Evolutionary conservation across 1,140 invertebrate species (phyloP).

Genomic region (Aphaenogaster ashmeadi): DNA sequence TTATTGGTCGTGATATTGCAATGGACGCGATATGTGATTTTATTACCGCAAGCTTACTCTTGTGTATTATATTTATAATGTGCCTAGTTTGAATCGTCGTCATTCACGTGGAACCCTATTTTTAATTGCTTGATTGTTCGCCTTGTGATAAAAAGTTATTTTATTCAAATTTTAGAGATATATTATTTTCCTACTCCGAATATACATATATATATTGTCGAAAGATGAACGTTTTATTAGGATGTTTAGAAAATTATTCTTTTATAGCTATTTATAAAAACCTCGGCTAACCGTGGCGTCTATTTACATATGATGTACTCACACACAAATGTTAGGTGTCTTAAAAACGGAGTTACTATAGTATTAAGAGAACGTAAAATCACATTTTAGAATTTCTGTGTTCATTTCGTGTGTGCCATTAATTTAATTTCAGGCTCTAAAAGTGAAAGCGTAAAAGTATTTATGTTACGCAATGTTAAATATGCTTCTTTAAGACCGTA

Average conservation of each 20-base stretch:
- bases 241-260: neutral
- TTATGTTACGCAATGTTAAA: slow-evolving; percentile 1
- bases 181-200: slow-evolving; percentile 7
- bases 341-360: neutral
- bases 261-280: neutral
- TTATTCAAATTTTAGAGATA: neutral
- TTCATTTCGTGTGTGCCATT: slow-evolving; percentile 6
- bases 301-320: slow-evolving; percentile 5
- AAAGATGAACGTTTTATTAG: slow-evolving; percentile 1
- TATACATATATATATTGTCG: neutral
- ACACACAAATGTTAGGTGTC: neutral
- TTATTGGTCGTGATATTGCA: neutral
- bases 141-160: slow-evolving; percentile 42
- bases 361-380: slow-evolving; percentile 10
- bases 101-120: neutral
- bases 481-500: neutral
- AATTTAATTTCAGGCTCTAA: slow-evolving; percentile 6
- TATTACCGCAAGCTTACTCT: neutral
- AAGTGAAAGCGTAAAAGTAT: slow-evolving; percentile 3
- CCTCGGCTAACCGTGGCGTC: neutral
- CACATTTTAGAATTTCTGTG: slow-evolving; percentile 4
- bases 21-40: slow-evolving; percentile 1
- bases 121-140: slow-evolving; percentile 13
- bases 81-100: neutral
- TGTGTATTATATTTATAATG: neutral